Base-by-base conservation (phyloP, 1,140 invertebrate genomes). In the Aradophagus sp. region DNA sequence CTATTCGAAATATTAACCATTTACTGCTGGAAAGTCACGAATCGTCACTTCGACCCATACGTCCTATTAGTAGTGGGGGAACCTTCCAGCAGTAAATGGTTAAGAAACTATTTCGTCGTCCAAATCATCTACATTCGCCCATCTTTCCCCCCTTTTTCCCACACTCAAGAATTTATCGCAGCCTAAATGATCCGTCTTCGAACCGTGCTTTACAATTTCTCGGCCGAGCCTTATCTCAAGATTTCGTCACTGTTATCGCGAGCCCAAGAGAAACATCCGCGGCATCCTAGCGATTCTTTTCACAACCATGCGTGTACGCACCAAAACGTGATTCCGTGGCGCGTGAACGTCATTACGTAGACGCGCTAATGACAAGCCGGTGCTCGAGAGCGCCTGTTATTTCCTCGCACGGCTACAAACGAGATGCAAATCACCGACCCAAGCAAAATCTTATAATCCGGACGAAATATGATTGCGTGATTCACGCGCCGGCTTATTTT, bases 331-430 rank as follows among this genome's bases (percentile, higher is more conserved):
- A 58, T 65, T 68, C 61, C 34, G 36, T 55, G 53, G 62, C 50
- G 62, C 66, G 70, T 58, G 59, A 77, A 74, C 77, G 61, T 73
- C 67, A 77, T 79, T 77, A 74, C 55, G 66, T 44, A 68, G 67
- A 76, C 38, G 69, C 63, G 53, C 63, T 81, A 80, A 78, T 79
- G 75, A 79, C 68, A 79, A 79, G 75, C 73, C 78, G 76, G 77
- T 62, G 42, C 31, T 45, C 69, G 36, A 31, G 31, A 65, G 27
- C 48, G 17, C 27, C 53, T 38, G 66, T 69, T 61, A 35, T 34
- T 61, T 68, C 53, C 69, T 63, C 48, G 59, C 59, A 16, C 55
- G 68, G 50, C 41, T 41, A 45, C 26, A 32, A 75, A 67, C 48
- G 74, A 71, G 68, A 65, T 56, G 53, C 31, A 44, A 44, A 65